Base-by-base conservation (phyloP, 2,113 vertebrate genomes). In the Coracopsis vasa region DNA sequence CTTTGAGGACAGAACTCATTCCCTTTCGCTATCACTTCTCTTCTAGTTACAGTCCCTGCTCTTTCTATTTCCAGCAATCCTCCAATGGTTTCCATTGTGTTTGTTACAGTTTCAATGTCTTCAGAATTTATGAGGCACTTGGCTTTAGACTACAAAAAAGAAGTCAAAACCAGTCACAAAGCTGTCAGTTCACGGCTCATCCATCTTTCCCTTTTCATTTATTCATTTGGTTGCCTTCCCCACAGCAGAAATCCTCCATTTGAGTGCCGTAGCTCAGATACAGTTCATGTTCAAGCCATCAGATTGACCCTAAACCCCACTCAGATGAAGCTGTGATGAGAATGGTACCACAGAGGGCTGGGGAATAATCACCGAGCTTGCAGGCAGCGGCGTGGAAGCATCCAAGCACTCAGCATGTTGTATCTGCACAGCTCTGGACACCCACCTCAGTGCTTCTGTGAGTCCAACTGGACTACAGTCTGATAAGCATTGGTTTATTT, bases 151-250 rank as follows among this genome's bases (percentile, higher is more conserved):
- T 3, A 2, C 90, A 88, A 54, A 80, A 86, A 82, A 64, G 80
- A 92, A 90, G 71, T 88, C 67, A 62, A 77, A 87, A 78, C 29
- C 2, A 9, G 71, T 83, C 79, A 94, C 82, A 90, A 58, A 94
- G 75, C 71, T 94, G 74, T 80, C 85, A 31, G 79, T 88, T 90
- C 81, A 77, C 78, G 91, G 85, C 85, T 94, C 66, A 61, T 91
- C 66, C n/a, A 12, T 86, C 74, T 82, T 94, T 90, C 78, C 48
- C 78, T 80, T 91, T 39, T 69, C 61, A 44, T 84, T 93, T 90
- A 80, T 86, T 88, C 88, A 80, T 80, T 54, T 62, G 41, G 33
- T 81, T 85, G 19, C 56, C 62, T 51, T 88, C 87, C 47, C 70
- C 58, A 54, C 51, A 56, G n/a, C 78, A 94, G 62, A 82, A 86